Conservation (phyloP, 1,140 invertebrate species). For the Hypothenemus hampei region DNA sequence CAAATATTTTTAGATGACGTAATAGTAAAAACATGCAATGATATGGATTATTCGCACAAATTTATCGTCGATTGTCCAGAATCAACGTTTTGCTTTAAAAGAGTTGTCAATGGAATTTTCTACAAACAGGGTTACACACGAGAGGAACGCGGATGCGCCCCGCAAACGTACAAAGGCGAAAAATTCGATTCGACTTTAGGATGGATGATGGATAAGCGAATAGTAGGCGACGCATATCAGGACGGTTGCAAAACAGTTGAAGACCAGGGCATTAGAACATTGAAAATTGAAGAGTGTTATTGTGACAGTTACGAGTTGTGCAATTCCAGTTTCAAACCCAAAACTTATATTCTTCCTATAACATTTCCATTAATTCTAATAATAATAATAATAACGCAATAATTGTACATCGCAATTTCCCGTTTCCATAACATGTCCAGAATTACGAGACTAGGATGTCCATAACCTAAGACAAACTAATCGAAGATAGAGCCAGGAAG, state of each 20-base stretch:
- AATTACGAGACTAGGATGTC: too few relatives aligned
- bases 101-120: not conserved
- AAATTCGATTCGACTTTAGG: slow-evolving; percentile 1
- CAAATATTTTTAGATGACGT: not conserved
- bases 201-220: not conserved
- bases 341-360: too few relatives aligned
- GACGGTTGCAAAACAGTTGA: slow-evolving; percentile 5
- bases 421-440: too few relatives aligned
- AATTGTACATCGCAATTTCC: too few relatives aligned
- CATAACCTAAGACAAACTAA: slow-evolving; percentile 21
- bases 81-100: slow-evolving; percentile 23
- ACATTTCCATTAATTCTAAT: too few relatives aligned
- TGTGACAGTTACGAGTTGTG: slow-evolving; percentile 14
- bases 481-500: slow-evolving; percentile 10
- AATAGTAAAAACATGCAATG: slow-evolving; percentile 7
- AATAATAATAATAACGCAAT: too few relatives aligned
- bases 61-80: slow-evolving; percentile 15
- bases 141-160: slow-evolving; percentile 16
- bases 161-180: slow-evolving; percentile 12
- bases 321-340: slow-evolving; percentile 8
- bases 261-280: not conserved
- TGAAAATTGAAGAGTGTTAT: slow-evolving; percentile 12
- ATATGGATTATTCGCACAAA: slow-evolving; percentile 9
- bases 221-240: slow-evolving; percentile 13
- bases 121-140: slow-evolving; percentile 1